These are phyloP conservation scores for Forbesichthys papilliferus DNA, from an alignment of 2,113 vertebrate genomes.

Conservation along the genomic window DNA sequence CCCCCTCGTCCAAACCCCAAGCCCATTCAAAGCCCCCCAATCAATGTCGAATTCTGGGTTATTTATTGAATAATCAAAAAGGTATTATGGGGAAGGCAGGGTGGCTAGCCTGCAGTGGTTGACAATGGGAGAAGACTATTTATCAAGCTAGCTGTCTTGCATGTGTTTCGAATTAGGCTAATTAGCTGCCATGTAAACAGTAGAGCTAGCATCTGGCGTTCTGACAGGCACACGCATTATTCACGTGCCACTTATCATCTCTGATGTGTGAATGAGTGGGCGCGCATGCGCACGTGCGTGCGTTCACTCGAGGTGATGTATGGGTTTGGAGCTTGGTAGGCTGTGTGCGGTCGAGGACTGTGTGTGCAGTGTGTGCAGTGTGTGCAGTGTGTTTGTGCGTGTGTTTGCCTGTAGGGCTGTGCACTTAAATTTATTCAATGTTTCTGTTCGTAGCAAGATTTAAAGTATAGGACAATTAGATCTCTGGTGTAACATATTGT, in stretches of 20 bases:
- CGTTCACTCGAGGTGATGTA: constrained; percentile 16
- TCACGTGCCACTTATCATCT: constrained; percentile 76
- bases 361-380: neutral
- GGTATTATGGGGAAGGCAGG: constrained; percentile 71
- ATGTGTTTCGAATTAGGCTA: constrained; percentile 87
- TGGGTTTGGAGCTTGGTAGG: constrained; percentile 21
- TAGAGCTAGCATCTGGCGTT: constrained; percentile 84
- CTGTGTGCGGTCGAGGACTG: constrained; percentile 13
- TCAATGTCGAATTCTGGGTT: constrained; percentile 87
- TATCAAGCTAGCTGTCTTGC: constrained; percentile 75
- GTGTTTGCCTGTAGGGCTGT: neutral
- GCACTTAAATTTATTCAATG: no score
- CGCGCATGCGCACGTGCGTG: constrained; percentile 12
- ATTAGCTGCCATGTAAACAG: constrained; percentile 91
- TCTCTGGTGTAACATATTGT: no score
- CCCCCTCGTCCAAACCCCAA: constrained; percentile 44
- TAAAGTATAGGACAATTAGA: neutral
- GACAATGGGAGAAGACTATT: constrained; percentile 74
- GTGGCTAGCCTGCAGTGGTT: constrained; percentile 65
- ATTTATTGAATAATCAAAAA: constrained; percentile 88
- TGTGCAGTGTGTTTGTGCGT: neutral
- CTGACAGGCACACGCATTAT: constrained; percentile 73
- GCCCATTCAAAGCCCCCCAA: constrained; percentile 74
- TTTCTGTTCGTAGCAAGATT: neutral
- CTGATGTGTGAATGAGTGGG: constrained; percentile 49